Percentiles rank a stretch among this genome's conserved stretches.
Conservation (phyloP, 23 tunicate species). For the Ascidia mentula region DNA sequence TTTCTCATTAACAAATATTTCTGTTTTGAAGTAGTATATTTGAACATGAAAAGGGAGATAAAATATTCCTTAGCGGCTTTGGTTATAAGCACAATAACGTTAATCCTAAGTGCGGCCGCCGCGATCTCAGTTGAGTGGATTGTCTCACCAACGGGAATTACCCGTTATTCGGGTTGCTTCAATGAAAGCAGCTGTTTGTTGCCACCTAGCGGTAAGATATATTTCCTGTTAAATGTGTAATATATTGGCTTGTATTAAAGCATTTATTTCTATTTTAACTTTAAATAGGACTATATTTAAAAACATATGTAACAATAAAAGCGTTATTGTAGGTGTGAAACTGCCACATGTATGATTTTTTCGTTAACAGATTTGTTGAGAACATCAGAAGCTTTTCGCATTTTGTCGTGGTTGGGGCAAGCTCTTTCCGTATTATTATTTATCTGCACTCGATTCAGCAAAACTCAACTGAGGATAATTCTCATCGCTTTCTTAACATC, state of each 20-base stretch:
- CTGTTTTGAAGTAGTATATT: no score
- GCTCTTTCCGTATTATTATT: background rate
- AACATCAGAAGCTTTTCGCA: background rate
- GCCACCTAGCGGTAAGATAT: slow-evolving; percentile 7
- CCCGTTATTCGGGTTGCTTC: background rate
- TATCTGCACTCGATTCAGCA: background rate
- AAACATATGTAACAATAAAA: no score
- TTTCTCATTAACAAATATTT: no score
- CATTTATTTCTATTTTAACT: no score
- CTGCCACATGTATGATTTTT: no score
- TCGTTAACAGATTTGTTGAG: background rate
- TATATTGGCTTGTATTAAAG: no score
- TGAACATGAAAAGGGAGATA: background rate
- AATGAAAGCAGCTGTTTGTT: background rate
- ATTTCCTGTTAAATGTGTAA: no score
- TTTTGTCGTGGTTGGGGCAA: background rate
- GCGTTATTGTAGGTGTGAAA: no score
- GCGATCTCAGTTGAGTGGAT: background rate
- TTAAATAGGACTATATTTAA: no score
- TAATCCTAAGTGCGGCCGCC: background rate
- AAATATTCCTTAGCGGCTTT: background rate
- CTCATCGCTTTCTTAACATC: background rate
- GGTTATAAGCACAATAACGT: background rate
- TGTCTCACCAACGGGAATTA: background rate
- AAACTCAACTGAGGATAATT: background rate